Evolutionary conservation across 2,888 invertebrate genomes (phyloP), one percentile per base, ranked within the genome.

Genomic region (Pammene fasciana): DNA sequence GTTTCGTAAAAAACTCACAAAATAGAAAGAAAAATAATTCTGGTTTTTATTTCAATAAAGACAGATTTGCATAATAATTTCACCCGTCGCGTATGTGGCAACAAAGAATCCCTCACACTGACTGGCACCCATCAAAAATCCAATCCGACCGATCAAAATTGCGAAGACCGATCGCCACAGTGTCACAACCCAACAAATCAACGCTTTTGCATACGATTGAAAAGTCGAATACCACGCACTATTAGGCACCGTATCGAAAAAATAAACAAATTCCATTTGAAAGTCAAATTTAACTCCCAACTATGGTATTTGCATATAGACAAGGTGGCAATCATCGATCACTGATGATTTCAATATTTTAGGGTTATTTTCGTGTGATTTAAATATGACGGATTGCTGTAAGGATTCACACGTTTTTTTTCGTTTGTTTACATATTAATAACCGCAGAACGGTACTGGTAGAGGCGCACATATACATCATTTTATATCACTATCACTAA

Each of bases 221-320:
- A 72, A 77, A 80, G 84, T 79, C 74, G 73, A 74, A 78, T 72
- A 75, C 77, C 78, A 76, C 79, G 82, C 85, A 84, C 88, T 86
- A 89, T 90, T 89, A 89, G 82, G 82, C 77, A 75, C 75, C 79
- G 76, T 86, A 85, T 85, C 83, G 85, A 86, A 86, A 88, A 90
- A 87, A 88, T 85, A 85, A 85, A 84, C 86, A 89, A 88, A 87
- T 78, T 79, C 75, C 80, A 89, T 91, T 91, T 90, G 86, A 86
- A 89, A 86, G 89, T 90, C 88, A 90, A 90, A 91, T 91, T 83
- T 83, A 75, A 77, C 82, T 82, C 82, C 80, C 76, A 84, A 85
- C 81, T 82, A 84, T 80, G 75, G 72, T 72, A 91, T 92, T 92
- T 90, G 87, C 92, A 92, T 92, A 88, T 90, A 91, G 86, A 92